Evolutionary conservation across 2,113 vertebrate species (phyloP).

Genomic region (Pimephales promelas): DNA sequence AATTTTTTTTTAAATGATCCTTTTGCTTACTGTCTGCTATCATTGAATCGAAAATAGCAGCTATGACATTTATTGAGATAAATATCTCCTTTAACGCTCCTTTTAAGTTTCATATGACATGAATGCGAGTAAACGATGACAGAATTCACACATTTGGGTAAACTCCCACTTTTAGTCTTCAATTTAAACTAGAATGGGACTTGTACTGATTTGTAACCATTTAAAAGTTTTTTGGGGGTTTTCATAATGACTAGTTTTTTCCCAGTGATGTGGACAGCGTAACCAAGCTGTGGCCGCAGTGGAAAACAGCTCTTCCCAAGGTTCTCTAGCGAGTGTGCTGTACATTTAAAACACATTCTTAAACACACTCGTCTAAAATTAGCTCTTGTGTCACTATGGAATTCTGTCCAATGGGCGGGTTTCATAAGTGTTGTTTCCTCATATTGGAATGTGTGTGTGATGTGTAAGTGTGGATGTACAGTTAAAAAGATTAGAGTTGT

Average conservation of each 20-base stretch:
- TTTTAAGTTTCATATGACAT: not conserved
- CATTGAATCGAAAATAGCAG: not conserved
- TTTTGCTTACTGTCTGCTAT: not conserved
- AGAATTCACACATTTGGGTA: not conserved
- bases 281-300: not conserved
- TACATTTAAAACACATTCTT: constrained; percentile 65
- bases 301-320: not conserved
- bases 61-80: not conserved
- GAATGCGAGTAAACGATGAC: not conserved
- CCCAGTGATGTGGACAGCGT: not conserved
- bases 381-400: constrained; percentile 60
- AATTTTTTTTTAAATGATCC: no score
- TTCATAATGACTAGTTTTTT: constrained; percentile 13
- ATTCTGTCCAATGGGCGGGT: constrained; percentile 43
- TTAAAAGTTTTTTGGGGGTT: not conserved
- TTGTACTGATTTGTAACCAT: not conserved
- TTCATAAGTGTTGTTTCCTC: constrained; percentile 52
- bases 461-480: constrained; percentile 12
- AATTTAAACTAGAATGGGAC: not conserved
- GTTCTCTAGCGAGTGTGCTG: constrained; percentile 32
- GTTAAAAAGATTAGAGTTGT: not conserved
- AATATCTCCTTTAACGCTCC: not conserved
- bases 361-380: constrained; percentile 66
- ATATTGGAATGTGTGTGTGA: constrained; percentile 17
- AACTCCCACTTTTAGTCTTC: not conserved